A percentile compares a stretch with the other conserved stretches of the same genome.
These are phyloP conservation scores for Coptodon rendalli DNA, from an alignment of 2,113 vertebrate genomes.

Conservation along the genomic window DNA sequence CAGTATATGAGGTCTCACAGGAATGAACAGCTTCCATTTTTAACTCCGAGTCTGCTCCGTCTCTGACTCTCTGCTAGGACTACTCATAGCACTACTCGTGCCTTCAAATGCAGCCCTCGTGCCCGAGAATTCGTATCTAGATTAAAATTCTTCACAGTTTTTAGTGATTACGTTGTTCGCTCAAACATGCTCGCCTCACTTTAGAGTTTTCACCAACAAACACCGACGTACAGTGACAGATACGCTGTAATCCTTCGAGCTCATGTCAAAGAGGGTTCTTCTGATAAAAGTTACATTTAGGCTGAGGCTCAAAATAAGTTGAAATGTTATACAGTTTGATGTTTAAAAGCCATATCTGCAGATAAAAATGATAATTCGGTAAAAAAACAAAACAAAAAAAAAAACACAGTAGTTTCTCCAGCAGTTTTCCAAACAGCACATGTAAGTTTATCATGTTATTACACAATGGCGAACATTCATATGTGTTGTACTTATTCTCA, in stretches of 20 bases:
- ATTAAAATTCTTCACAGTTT: not conserved
- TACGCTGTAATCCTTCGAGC: not conserved
- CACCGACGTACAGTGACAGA: not conserved
- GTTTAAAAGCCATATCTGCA: not conserved
- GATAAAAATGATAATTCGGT: not conserved
- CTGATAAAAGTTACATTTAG: not conserved
- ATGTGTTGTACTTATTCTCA: not conserved
- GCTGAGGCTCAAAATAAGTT: not conserved
- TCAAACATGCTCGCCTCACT: not conserved
- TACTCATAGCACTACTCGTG: not conserved
- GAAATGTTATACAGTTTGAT: not conserved
- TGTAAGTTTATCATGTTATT: not conserved
- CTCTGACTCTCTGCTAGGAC: not conserved
- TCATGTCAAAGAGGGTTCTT: not conserved
- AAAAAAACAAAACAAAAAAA: not conserved
- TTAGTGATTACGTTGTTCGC: not conserved
- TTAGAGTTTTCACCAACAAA: not conserved
- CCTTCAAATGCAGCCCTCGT: not conserved
- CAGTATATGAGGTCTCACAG: not conserved
- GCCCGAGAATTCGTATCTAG: not conserved
- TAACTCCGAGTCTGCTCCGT: slow-evolving; percentile 2
- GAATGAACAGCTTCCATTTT: slow-evolving; percentile 28
- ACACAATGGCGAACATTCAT: not conserved
- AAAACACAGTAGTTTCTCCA: not conserved
- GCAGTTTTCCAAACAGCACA: not conserved